Conservation (phyloP, 2,113 vertebrate species). For the Hemiprocne comata region DNA sequence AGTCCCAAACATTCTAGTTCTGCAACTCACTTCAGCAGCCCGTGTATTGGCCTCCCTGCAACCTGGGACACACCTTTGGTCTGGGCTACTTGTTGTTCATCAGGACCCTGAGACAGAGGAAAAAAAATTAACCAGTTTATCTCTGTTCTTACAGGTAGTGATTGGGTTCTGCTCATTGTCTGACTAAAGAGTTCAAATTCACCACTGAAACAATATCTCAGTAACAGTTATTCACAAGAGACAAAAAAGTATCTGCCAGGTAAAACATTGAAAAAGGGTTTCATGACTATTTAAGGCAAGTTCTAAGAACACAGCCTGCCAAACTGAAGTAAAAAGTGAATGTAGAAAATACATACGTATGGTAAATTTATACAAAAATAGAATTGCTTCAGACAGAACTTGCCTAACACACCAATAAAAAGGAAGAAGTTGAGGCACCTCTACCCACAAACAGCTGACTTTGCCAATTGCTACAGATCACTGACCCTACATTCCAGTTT, state of each 20-base stretch:
- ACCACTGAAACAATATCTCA: neutral
- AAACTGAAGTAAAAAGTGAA: neutral
- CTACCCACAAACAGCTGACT: neutral
- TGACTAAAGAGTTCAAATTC: neutral
- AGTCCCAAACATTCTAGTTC: neutral
- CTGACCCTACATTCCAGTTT: neutral
- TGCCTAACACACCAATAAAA: neutral
- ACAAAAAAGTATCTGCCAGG: neutral
- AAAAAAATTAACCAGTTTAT: neutral
- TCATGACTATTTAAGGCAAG: neutral
- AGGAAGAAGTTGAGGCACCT: neutral
- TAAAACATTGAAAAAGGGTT: neutral
- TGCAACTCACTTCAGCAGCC: neutral
- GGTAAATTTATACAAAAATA: neutral
- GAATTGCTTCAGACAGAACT: neutral
- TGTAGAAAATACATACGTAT: neutral
- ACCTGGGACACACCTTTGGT: neutral
- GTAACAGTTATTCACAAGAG: neutral
- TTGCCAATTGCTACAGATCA: neutral
- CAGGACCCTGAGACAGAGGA: neutral
- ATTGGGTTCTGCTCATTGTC: neutral
- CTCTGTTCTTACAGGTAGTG: neutral
- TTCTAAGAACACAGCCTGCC: neutral
- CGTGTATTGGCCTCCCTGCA: neutral
- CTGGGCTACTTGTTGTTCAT: neutral